Conservation (phyloP, 2,797 vertebrate genomes). For the Australoheros facetus region DNA sequence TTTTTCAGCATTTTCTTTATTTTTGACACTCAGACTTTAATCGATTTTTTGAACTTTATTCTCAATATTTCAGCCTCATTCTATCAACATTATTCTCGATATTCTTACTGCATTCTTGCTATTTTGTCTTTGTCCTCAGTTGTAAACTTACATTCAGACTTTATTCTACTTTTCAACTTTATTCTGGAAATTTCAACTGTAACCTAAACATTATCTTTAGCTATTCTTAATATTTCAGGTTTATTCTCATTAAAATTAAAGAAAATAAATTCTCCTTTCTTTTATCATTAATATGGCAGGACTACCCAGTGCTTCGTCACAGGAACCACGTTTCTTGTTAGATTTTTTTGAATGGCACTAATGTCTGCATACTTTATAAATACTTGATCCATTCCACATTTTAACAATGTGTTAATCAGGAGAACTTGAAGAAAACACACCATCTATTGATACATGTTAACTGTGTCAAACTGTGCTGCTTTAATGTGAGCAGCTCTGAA, state of each 20-base stretch:
- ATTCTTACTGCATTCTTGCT: too few relatives aligned
- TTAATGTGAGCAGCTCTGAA: neutral
- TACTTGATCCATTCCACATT: too few relatives aligned
- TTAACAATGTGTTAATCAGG: neutral
- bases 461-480: neutral
- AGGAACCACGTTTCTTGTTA: neutral
- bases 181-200: too few relatives aligned
- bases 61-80: neutral
- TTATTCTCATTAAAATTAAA: neutral
- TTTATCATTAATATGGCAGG: neutral
- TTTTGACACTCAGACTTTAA: neutral
- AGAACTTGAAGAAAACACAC: neutral
- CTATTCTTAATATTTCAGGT: neutral
- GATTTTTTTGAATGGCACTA: neutral
- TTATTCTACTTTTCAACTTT: too few relatives aligned
- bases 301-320: neutral
- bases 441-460: neutral
- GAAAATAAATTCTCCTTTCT: accelerated
- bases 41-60: neutral
- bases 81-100: too few relatives aligned
- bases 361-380: neutral
- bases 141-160: too few relatives aligned
- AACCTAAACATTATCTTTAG: too few relatives aligned
- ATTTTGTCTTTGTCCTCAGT: too few relatives aligned
- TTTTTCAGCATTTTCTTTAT: neutral